A percentile compares a stretch with the other conserved stretches of the same genome.
Conservation (phyloP, 2,113 vertebrate genomes). For the Rattus norvegicus region DNA sequence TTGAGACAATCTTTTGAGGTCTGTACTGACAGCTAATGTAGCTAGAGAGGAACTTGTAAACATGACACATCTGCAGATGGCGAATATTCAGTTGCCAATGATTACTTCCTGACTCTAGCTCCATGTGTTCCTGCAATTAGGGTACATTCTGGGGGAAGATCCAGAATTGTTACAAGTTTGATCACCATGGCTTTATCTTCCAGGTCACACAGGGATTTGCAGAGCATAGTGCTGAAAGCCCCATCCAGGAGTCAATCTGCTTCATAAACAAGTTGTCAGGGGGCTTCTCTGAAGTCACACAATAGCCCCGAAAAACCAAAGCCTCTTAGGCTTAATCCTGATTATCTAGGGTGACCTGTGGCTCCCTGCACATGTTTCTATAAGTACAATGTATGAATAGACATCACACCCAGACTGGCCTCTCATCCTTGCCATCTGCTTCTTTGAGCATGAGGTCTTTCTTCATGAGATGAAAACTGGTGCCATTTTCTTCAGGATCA, state of each 20-base stretch:
- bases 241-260: neutral
- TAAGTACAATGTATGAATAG: neutral
- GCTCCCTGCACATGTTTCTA: neutral
- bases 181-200: neutral
- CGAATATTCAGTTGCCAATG: neutral
- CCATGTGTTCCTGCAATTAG: neutral
- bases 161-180: neutral
- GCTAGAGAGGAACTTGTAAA: conserved; percentile 33
- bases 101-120: neutral
- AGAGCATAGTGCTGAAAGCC: neutral
- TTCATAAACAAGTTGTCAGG: neutral
- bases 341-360: neutral
- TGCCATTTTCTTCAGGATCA: neutral
- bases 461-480: neutral
- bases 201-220: neutral
- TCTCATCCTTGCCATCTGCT: too few species aligned
- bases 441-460: neutral
- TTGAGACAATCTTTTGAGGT: conserved; percentile 35
- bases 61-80: conserved; percentile 1
- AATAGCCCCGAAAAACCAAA: neutral
- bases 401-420: neutral
- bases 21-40: neutral
- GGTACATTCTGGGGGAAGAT: neutral
- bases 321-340: neutral
- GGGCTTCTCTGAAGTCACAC: conserved; percentile 8